A percentile compares a stretch with the other conserved stretches of the same genome.
Conservation (phyloP, 2,113 vertebrate species). For the Romanogobio albipinnatus region DNA sequence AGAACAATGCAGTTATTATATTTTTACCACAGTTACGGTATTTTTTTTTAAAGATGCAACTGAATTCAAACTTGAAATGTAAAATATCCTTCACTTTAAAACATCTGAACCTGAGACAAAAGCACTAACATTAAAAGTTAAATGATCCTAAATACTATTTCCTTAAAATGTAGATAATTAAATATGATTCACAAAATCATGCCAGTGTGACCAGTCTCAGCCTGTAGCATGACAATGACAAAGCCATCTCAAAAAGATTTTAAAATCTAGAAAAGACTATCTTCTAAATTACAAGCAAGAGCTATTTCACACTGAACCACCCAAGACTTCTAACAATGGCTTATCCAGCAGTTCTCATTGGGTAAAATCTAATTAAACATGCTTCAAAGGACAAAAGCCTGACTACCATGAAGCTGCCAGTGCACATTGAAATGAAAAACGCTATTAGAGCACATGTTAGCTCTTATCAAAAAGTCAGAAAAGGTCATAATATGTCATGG, state of each 20-base stretch:
- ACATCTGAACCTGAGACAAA: slow-evolving; percentile 4
- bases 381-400: slow-evolving; percentile 43
- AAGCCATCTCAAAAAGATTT: slow-evolving; percentile 16
- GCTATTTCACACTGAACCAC: slow-evolving; percentile 23
- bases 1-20: too few relatives aligned
- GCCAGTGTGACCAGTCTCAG: background rate
- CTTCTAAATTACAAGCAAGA: slow-evolving; percentile 38
- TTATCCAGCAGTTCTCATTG: slow-evolving; percentile 48
- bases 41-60: slow-evolving; percentile 5
- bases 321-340: slow-evolving; percentile 36
- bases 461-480: slow-evolving; percentile 47
- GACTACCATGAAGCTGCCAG: slow-evolving; percentile 22
- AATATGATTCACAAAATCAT: slow-evolving; percentile 10
- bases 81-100: slow-evolving; percentile 3
- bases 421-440: slow-evolving; percentile 31
- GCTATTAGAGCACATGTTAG: slow-evolving; percentile 42
- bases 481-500: slow-evolving; percentile 52
- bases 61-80: background rate
- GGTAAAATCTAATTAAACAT: slow-evolving; percentile 52
- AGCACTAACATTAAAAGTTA: background rate
- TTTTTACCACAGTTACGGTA: too few relatives aligned
- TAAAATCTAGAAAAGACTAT: background rate
- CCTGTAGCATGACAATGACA: background rate
- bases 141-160: background rate
- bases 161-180: slow-evolving; percentile 5